These are phyloP conservation scores for Heloderma charlesbogerti DNA, from an alignment of 2,113 vertebrate genomes.

Conservation along the genomic window DNA sequence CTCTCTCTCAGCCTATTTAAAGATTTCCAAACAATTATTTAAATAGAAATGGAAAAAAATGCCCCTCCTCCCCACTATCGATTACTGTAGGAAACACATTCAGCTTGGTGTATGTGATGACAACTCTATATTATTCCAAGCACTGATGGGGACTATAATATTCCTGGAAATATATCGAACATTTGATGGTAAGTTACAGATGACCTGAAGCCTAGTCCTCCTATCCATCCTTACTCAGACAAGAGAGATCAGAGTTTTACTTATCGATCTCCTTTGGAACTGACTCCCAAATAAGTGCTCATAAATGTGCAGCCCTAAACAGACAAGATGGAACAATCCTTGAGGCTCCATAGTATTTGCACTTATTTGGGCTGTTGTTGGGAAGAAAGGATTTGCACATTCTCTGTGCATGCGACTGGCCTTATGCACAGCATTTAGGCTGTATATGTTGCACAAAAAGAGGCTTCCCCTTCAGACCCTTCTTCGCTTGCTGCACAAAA, in stretches of 20 bases:
- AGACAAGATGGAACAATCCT: conserved; percentile 11
- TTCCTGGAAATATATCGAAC: background rate
- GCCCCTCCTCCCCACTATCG: background rate
- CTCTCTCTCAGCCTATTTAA: background rate
- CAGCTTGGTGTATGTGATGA: background rate
- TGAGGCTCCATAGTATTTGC: conserved; percentile 34
- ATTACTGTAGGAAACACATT: conserved; percentile 2
- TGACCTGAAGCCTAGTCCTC: background rate
- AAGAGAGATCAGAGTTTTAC: background rate
- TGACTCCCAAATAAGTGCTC: background rate
- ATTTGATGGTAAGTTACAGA: background rate
- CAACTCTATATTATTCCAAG: background rate
- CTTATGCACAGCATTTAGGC: background rate
- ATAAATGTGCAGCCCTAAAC: background rate
- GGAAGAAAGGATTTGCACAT: background rate
- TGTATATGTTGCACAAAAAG: background rate
- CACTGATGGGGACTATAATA: too few species aligned
- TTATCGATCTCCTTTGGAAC: background rate
- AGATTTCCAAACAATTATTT: background rate
- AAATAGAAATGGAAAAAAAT: background rate
- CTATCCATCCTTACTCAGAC: background rate
- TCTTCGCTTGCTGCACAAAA: background rate
- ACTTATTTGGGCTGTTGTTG: background rate
- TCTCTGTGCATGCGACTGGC: background rate
- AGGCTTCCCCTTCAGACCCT: background rate